These are phyloP conservation scores for Himalopsyche japonica DNA, from an alignment of 2,888 invertebrate genomes.

Conservation along the genomic window DNA sequence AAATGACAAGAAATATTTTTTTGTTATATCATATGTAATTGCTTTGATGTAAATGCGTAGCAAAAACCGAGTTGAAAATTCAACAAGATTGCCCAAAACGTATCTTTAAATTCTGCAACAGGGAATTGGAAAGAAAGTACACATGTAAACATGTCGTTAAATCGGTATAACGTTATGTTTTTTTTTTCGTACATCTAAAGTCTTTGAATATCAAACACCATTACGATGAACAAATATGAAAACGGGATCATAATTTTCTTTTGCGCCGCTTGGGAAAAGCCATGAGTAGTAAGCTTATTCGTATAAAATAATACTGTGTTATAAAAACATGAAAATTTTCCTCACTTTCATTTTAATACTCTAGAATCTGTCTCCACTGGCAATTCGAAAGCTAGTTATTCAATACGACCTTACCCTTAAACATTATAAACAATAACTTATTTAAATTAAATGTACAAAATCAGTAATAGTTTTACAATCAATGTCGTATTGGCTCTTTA, in stretches of 20 bases:
- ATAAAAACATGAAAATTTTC: background rate
- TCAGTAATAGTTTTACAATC: too few species aligned
- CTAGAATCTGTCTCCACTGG: background rate
- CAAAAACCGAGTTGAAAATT: background rate
- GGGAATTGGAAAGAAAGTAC: background rate
- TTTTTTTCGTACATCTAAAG: background rate
- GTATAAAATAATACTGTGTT: conserved; percentile 1
- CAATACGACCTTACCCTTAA: too few species aligned
- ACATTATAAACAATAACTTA: too few species aligned
- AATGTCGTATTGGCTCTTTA: too few species aligned
- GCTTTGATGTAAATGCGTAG: background rate
- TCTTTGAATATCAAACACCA: background rate
- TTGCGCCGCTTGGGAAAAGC: background rate
- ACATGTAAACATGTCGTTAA: background rate
- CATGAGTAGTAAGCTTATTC: background rate
- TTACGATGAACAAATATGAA: conserved; percentile 1
- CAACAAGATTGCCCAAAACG: background rate
- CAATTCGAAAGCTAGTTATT: too few species aligned
- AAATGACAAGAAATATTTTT: too few species aligned
- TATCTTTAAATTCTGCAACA: background rate
- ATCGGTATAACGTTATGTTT: background rate
- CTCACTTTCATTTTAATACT: background rate
- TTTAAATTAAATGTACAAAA: too few species aligned
- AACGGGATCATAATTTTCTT: background rate
- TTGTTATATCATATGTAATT: background rate